phyloP scores from a whole-genome alignment of 2,113 vertebrate species.

The Motacilla tschutschensis region DNA sequence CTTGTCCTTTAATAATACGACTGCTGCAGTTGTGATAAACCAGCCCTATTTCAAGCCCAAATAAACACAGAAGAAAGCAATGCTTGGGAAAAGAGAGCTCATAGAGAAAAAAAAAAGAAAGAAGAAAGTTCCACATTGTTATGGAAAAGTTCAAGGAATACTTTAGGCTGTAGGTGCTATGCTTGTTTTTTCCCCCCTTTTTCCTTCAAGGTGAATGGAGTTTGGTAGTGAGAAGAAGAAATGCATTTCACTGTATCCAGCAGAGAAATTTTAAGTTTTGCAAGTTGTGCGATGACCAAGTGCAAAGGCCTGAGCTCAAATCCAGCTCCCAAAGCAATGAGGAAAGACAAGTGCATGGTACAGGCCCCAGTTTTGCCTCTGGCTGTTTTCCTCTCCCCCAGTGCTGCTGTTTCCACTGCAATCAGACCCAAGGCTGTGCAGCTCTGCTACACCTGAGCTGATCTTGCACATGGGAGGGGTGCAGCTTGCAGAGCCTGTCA shows the following conservation, averaged over 20 bases:
- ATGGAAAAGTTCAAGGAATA: background rate
- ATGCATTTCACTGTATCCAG: background rate
- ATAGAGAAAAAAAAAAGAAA: background rate
- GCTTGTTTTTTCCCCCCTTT: background rate
- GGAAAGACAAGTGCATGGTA: rapidly evolving
- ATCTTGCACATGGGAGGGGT: too few species aligned
- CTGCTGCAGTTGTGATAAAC: background rate
- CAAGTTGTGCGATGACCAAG: background rate
- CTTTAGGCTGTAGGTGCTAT: background rate
- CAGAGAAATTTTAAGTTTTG: background rate
- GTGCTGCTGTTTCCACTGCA: background rate
- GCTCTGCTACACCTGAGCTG: background rate
- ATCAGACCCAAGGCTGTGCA: background rate
- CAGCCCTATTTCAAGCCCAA: background rate
- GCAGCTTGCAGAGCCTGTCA: background rate
- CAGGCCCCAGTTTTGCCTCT: background rate
- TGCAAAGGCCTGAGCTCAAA: background rate
- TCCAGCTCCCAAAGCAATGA: background rate
- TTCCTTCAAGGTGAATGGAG: background rate
- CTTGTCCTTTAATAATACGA: background rate
- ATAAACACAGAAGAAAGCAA: background rate
- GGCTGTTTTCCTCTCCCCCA: background rate
- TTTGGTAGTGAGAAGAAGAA: background rate
- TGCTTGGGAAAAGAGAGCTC: background rate
- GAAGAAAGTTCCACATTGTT: background rate